A percentile compares a stretch with the other conserved stretches of the same genome.
Evolutionary conservation across 2,797 vertebrate genomes (phyloP).

Genomic region (Girardinus metallicus): DNA sequence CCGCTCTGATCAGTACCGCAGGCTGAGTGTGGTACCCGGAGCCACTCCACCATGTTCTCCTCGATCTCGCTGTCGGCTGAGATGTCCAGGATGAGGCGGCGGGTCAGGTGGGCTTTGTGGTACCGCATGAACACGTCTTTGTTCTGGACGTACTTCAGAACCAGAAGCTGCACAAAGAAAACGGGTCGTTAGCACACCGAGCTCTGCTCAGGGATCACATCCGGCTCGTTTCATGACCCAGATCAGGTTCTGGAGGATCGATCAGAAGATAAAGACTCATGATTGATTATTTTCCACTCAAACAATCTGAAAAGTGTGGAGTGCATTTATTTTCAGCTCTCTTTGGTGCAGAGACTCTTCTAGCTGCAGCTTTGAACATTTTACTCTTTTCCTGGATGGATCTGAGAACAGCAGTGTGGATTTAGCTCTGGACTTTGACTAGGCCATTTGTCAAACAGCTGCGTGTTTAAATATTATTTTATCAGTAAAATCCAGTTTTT

Average conservation of each 20-base stretch:
- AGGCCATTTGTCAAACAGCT: neutral
- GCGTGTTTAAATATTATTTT: too few species aligned
- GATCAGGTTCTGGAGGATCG: neutral
- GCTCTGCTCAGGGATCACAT: neutral
- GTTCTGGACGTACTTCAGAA: constrained; percentile 98
- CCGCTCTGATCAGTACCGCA: neutral
- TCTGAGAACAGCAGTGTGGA: neutral
- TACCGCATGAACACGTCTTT: constrained; percentile 99
- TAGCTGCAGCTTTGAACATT: neutral
- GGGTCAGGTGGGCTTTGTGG: constrained; percentile 97
- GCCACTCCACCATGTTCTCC: constrained; percentile 99
- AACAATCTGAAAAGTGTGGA: neutral
- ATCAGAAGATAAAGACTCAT: too few species aligned
- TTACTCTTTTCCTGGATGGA: neutral
- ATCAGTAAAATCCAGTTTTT: too few species aligned
- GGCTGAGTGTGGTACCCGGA: constrained; percentile 83
- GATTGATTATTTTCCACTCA: neutral
- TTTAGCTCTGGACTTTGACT: neutral
- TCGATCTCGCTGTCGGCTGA: constrained; percentile 98
- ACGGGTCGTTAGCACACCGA: neutral
- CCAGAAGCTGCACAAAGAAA: constrained; percentile 85
- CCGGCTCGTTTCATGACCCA: neutral
- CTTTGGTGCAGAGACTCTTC: neutral
- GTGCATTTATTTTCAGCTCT: neutral
- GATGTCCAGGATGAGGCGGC: constrained; percentile 97